These are phyloP conservation scores for Xylocopa sonorina DNA, from an alignment of 1,140 invertebrate species.

Conservation along the genomic window DNA sequence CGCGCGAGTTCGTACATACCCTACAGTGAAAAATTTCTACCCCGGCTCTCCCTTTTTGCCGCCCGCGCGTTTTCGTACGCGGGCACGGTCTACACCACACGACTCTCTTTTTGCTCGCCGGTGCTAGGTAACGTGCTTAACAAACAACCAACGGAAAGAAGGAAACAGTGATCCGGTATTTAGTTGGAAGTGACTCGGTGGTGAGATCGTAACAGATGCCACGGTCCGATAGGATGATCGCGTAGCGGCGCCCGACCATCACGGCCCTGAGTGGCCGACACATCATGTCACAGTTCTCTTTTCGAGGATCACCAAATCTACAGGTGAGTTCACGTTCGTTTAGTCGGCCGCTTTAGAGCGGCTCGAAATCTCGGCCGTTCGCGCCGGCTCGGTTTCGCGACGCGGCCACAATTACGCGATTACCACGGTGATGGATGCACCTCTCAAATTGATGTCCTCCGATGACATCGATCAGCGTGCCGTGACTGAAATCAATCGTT, in stretches of 20 bases:
- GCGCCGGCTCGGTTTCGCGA: not conserved
- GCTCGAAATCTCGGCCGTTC: not conserved
- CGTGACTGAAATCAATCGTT: slow-evolving; percentile 9
- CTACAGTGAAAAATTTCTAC: slow-evolving; percentile 1
- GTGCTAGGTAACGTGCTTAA: not conserved
- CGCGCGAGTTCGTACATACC: slow-evolving; percentile 21
- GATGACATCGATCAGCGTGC: slow-evolving; percentile 30
- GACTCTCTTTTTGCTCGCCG: not conserved
- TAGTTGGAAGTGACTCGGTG: slow-evolving; percentile 41
- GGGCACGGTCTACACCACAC: not conserved
- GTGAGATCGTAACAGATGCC: slow-evolving; percentile 57
- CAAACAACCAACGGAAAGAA: not conserved
- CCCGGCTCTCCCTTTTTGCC: not conserved
- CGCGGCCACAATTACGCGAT: not conserved
- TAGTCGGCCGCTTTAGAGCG: not conserved
- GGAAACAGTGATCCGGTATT: slow-evolving; percentile 26
- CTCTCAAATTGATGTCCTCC: slow-evolving; percentile 2
- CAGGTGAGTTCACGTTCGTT: slow-evolving; percentile 81
- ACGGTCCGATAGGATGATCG: slow-evolving; percentile 75
- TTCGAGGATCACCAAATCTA: slow-evolving; percentile 86
- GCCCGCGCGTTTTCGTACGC: not conserved
- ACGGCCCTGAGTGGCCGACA: slow-evolving; percentile 83
- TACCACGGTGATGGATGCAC: slow-evolving; percentile 17
- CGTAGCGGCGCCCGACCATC: slow-evolving; percentile 78
- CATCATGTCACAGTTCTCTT: slow-evolving; percentile 87